Base-by-base conservation (phyloP, 2,113 vertebrate species). In the Panthera leo region DNA sequence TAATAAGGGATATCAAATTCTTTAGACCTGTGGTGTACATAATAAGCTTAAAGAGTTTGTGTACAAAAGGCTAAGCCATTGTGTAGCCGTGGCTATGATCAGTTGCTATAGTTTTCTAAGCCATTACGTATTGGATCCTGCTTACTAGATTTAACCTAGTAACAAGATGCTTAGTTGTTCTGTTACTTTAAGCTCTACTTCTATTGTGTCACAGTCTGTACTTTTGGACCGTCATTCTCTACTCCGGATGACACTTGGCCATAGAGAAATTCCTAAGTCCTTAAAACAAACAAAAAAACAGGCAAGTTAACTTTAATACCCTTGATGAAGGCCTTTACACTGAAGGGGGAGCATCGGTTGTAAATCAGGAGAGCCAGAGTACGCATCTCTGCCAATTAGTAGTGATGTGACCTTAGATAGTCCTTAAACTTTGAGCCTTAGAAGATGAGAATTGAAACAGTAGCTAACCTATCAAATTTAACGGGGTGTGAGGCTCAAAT, bases 1-100 rank as follows among this genome's bases (percentile, higher is more conserved):
- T 98, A 96, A 98, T 96, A 91, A 94, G 93, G 80, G 82, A 80
- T 98, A 96, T 98, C 96, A 96, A 78, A 97, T 98, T 98, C 92
- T 95, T 98, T 80, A 97, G 97, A 94, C 70, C 95, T 97, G 85
- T 89, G 34, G 51, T 70, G 2, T 29, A 55, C 5, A n/a, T 61
- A 78, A 87, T 70, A 94, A 94, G 63, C 94, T 91, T 91, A 82
- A 94, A 96, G 68, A 95, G 76, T 88, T 80, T 5, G 19, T 58
- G 5, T 45, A 94, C 42, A 76, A 85, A 94, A 96, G 36, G 42
- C 25, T 88, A 70, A 95, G 70, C 73, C 45, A 53, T 89, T 92
- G 36, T 92, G 73, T 75, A 84, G 89, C 73, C 11, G 63, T 76
- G 75, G 11, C 92, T 82, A 1, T 39, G 87, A 78, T 94, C 71